Base-by-base conservation (phyloP, 2,113 vertebrate species). In the Hymenochirus boettgeri region DNA sequence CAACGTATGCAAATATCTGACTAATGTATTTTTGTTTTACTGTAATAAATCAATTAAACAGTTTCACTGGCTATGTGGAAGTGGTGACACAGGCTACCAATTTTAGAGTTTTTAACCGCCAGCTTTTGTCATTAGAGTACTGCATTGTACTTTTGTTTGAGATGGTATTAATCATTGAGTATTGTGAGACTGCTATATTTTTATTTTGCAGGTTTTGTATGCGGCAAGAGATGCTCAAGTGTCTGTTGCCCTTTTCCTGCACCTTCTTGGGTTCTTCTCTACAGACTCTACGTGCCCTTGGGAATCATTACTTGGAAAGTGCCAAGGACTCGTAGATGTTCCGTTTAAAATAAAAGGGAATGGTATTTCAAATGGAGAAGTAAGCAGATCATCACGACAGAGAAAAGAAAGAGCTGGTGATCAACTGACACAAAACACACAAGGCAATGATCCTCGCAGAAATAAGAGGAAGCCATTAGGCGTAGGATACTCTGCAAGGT, bases 221-320 rank as follows among this genome's bases (percentile, higher is more conserved):
- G 96, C 96, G 52, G 96, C 93, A 64, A 84, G 83, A 65, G 96
- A 99, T 64, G 95, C 95, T 37, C 96, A 97, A 75, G 83, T 96
- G 3, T 98, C 96, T 1, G 69, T 96, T 52, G 94, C 90, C 45
- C 83, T 99, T 53, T 99, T 99, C 79, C 83, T 96, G 69, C 86
- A 84, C 55, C 85, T 98, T 65, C 80, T 97, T 66, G 89, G 81
- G 56, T 81, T 89, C 65, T 47, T 66, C 69, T 65, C 79, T 56
- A 66, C 82, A 54, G 71, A 58, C 46, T 13, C 75, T 33, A 61
- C 71, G 18, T n/a, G 73, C 6, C 69, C 47, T 35, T 94, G 91
- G 81, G 71, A 79, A 0, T 87, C 85, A 73, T 76, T 85, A 57
- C 74, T 89, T 4, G 72, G 82, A 23, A 83, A 75, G 70, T 98